phyloP scores from a whole-genome alignment of 2,797 vertebrate genomes.

The Rachycentron canadum region DNA sequence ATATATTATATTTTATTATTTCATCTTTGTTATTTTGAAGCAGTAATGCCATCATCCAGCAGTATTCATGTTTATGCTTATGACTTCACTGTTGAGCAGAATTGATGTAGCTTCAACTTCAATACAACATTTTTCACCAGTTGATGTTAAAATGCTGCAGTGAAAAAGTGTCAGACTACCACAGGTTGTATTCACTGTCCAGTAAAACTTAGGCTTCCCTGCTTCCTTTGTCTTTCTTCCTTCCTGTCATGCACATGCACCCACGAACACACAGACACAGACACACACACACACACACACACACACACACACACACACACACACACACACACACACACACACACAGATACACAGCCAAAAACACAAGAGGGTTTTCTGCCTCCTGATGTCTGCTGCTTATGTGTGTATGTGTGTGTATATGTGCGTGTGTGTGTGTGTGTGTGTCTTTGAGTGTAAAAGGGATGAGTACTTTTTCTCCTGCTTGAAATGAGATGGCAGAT shows the following conservation, averaged over 20 bases:
- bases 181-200: constrained; percentile 15
- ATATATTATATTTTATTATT: not conserved
- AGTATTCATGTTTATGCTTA: not conserved
- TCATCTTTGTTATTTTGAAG: not conserved
- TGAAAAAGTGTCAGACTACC: not conserved
- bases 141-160: not conserved
- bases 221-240: constrained; percentile 4
- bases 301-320: no score
- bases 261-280: not conserved
- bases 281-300: not conserved
- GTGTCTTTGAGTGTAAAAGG: constrained; percentile 66
- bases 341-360: constrained; percentile 1
- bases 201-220: not conserved
- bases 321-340: constrained; percentile 1
- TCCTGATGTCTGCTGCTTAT: constrained; percentile 45
- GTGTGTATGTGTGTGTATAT: no score
- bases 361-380: constrained; percentile 33
- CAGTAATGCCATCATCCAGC: no score
- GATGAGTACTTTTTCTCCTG: constrained; percentile 35
- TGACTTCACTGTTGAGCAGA: not conserved
- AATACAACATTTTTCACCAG: not conserved
- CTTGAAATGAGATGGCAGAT: constrained; percentile 75
- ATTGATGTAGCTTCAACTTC: not conserved
- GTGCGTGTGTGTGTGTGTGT: constrained; percentile 29
- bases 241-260: not conserved